A percentile compares a stretch with the other conserved stretches of the same genome.
Evolutionary conservation across 2,113 vertebrate genomes (phyloP).

Genomic region (Phrynocephalus versicolor): DNA sequence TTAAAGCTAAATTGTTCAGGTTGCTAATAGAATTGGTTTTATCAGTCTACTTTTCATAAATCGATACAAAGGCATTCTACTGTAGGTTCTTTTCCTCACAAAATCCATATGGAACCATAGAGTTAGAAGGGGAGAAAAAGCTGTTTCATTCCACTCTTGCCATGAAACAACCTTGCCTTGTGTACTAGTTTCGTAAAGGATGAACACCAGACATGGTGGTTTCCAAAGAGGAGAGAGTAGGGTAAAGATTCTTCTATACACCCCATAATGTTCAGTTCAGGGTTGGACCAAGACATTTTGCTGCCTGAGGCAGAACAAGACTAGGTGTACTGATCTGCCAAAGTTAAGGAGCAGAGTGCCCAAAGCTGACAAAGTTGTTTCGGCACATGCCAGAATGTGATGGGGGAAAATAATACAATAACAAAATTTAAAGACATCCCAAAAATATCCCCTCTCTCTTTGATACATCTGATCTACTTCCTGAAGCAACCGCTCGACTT

Average conservation of each 20-base stretch:
- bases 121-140: neutral
- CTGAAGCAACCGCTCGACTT: neutral
- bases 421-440: neutral
- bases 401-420: neutral
- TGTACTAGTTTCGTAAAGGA: neutral
- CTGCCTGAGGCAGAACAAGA: neutral
- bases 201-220: neutral
- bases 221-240: neutral
- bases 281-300: neutral
- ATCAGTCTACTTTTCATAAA: slow-evolving; percentile 31
- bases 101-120: neutral
- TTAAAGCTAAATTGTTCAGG: slow-evolving; percentile 45
- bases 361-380: neutral
- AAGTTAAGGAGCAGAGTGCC: neutral
- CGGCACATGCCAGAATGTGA: neutral
- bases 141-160: neutral
- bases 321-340: neutral
- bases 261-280: neutral
- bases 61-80: slow-evolving; percentile 1
- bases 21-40: slow-evolving; percentile 42
- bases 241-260: neutral
- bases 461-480: neutral
- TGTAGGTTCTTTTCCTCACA: slow-evolving; percentile 10
- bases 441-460: neutral
- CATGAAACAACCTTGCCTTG: neutral